A percentile compares a stretch with the other conserved stretches of the same genome.
These are phyloP conservation scores for Eidolon dupreanum DNA, from an alignment of 2,797 vertebrate species.

Conservation along the genomic window DNA sequence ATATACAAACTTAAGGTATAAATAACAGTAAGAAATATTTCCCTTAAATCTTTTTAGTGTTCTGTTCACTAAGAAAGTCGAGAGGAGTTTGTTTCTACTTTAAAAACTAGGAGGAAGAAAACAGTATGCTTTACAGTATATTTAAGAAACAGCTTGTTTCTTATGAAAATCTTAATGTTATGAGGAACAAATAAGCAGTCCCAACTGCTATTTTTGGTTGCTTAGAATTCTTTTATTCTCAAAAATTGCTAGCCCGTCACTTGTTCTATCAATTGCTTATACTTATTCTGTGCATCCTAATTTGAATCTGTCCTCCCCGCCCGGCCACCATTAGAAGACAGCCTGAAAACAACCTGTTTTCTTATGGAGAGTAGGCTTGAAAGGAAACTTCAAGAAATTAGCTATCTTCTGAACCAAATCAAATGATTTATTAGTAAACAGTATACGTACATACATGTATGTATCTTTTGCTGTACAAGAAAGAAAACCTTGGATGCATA, in stretches of 20 bases:
- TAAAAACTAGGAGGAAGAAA: slow-evolving; percentile 32
- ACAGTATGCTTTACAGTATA: background rate
- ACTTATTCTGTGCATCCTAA: background rate
- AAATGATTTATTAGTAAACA: slow-evolving; percentile 16
- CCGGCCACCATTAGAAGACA: background rate
- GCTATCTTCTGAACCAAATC: slow-evolving; percentile 12
- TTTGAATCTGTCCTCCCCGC: background rate
- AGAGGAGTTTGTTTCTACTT: slow-evolving; percentile 27
- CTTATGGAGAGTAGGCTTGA: background rate
- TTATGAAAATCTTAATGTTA: background rate
- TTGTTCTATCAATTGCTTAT: background rate
- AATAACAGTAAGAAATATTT: background rate
- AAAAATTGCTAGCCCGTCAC: background rate
- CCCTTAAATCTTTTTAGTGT: background rate
- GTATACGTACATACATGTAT: background rate
- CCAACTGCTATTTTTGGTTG: slow-evolving; percentile 20
- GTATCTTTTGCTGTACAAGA: background rate
- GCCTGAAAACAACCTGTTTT: background rate
- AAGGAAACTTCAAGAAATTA: slow-evolving; percentile 31
- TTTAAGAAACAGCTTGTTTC: slow-evolving; percentile 20
- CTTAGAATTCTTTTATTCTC: background rate
- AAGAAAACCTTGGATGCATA: background rate
- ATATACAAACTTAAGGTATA: background rate
- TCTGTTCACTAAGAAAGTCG: background rate
- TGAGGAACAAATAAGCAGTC: background rate